phyloP scores from a whole-genome alignment of 2,797 vertebrate species.

The Tokudaia muenninki region DNA sequence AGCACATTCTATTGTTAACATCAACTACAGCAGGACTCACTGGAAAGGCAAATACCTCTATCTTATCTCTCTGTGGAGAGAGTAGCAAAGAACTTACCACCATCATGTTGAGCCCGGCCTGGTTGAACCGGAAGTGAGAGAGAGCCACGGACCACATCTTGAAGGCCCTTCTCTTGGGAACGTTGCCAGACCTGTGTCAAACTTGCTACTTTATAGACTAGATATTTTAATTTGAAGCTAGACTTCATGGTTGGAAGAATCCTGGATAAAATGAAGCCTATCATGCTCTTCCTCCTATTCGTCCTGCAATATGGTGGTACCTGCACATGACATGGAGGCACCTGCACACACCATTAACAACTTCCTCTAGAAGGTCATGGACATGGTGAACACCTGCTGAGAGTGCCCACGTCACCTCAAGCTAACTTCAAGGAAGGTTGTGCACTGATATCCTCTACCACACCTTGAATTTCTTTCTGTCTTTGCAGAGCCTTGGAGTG shows the following conservation, averaged over 20 bases:
- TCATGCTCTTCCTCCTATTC: neutral
- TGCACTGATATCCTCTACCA: neutral
- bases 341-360: too few species aligned
- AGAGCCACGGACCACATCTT: too few species aligned
- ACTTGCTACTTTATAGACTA: neutral
- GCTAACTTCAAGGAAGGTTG: neutral
- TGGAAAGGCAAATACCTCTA: neutral
- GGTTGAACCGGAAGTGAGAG: neutral
- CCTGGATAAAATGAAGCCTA: neutral
- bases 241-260: neutral
- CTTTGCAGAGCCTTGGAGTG: neutral
- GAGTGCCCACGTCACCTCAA: neutral
- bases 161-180: neutral
- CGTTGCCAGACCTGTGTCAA: neutral
- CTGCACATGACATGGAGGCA: too few species aligned
- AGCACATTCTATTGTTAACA: neutral
- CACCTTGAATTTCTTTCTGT: neutral
- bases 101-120: fast-evolving
- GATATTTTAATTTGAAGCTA: neutral
- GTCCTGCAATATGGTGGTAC: neutral
- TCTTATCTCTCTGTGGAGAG: neutral
- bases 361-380: neutral
- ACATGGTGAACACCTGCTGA: neutral
- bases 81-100: neutral
- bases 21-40: neutral